Conservation (phyloP, 2,888 invertebrate genomes). For the Mylabris sibirica region DNA sequence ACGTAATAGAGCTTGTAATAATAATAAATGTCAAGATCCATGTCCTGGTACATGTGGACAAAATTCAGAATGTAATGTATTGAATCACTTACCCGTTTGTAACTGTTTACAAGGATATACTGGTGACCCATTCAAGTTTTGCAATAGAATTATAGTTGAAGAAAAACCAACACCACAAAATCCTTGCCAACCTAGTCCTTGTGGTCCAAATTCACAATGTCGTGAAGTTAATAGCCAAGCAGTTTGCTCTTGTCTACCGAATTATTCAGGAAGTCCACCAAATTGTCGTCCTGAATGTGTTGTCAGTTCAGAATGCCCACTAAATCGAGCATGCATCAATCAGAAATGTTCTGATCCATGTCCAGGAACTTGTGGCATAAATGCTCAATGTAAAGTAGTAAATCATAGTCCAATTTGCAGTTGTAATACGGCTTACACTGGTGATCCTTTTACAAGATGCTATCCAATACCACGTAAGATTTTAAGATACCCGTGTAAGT, state of each 20-base stretch:
- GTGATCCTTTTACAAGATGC: conserved; percentile 80
- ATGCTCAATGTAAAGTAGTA: conserved; percentile 70
- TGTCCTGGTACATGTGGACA: conserved; percentile 65
- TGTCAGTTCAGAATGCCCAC: conserved; percentile 70
- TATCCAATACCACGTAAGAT: conserved; percentile 45
- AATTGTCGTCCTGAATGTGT: conserved; percentile 73
- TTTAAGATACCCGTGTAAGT: neutral
- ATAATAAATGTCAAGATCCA: conserved; percentile 65
- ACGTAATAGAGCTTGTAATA: conserved; percentile 63
- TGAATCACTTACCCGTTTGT: conserved; percentile 70
- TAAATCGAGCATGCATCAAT: conserved; percentile 70
- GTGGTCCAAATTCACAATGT: conserved; percentile 84
- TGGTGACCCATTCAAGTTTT: conserved; percentile 80
- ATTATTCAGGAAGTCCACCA: conserved; percentile 73
- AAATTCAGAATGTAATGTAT: conserved; percentile 64
- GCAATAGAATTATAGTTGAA: conserved; percentile 59
- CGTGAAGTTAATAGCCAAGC: conserved; percentile 72
- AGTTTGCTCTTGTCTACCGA: conserved; percentile 75
- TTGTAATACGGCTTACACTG: conserved; percentile 72
- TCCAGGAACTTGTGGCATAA: conserved; percentile 67
- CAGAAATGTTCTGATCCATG: conserved; percentile 78
- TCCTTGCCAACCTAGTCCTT: conserved; percentile 73
- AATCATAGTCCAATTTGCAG: conserved; percentile 78
- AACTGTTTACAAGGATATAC: conserved; percentile 70
- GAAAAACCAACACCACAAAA: conserved; percentile 55